phyloP scores from a whole-genome alignment of 2,888 invertebrate genomes.

The Hanleya hanleyi region DNA sequence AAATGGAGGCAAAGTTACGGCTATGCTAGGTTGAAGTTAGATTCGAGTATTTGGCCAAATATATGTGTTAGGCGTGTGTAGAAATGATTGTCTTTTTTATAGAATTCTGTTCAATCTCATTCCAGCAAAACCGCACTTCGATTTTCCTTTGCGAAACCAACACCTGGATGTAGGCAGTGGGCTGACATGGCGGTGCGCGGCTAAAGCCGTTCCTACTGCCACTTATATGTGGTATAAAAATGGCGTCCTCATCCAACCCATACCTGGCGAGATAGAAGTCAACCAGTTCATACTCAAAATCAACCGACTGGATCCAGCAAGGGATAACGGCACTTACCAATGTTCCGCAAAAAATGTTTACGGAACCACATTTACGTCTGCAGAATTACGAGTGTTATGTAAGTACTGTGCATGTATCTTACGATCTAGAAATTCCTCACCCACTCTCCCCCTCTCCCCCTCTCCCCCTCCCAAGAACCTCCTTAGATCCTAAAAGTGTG shows the following conservation, averaged over 20 bases:
- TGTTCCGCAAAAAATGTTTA: constrained; percentile 86
- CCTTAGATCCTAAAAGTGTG: too few species aligned
- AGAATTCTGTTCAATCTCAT: not conserved
- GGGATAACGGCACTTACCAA: constrained; percentile 96
- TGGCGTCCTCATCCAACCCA: constrained; percentile 32
- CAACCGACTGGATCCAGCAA: constrained; percentile 36
- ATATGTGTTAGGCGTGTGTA: too few species aligned
- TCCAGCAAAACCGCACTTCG: constrained; percentile 65
- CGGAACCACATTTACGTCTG: constrained; percentile 89
- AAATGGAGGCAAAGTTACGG: too few species aligned
- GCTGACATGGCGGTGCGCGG: constrained; percentile 67
- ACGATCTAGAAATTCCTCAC: too few species aligned
- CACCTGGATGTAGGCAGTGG: constrained; percentile 60
- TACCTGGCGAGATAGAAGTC: constrained; percentile 28
- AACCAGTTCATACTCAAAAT: constrained; percentile 50
- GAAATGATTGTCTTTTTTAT: too few species aligned
- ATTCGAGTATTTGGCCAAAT: too few species aligned
- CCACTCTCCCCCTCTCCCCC: too few species aligned
- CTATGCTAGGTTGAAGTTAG: too few species aligned
- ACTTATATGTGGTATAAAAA: constrained; percentile 65
- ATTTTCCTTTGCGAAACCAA: constrained; percentile 59
- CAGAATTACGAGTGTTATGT: constrained; percentile 90
- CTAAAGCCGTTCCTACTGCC: constrained; percentile 55
- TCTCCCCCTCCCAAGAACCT: too few species aligned
- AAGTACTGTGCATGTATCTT: too few species aligned